Conservation (phyloP, 2,888 invertebrate species). For the Colostygia pectinataria region DNA sequence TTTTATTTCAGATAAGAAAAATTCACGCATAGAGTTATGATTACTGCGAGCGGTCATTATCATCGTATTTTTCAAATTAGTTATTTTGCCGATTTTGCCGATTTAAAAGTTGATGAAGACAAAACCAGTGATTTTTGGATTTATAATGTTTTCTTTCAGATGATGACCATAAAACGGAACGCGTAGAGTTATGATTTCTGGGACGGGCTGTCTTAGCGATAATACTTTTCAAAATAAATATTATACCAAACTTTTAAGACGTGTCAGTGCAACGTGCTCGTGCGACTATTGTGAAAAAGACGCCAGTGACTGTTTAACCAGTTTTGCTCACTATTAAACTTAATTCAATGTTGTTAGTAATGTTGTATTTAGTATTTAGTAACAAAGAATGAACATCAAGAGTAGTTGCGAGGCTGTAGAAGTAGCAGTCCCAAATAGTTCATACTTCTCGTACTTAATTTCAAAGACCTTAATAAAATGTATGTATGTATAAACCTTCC, state of each 20-base stretch:
- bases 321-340: conserved; percentile 21
- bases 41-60: conserved; percentile 32
- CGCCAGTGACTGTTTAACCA: conserved; percentile 20
- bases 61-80: conserved; percentile 17
- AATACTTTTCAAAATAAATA: conserved; percentile 25
- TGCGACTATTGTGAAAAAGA: conserved; percentile 16
- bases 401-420: conserved; percentile 3
- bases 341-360: not conserved
- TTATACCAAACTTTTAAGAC: conserved; percentile 31
- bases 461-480: not conserved
- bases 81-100: conserved; percentile 12
- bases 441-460: not conserved
- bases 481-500: too few species aligned
- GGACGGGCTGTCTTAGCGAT: conserved; percentile 20
- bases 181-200: conserved; percentile 26
- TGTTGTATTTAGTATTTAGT: not conserved
- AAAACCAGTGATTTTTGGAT: conserved; percentile 6
- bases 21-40: conserved; percentile 73
- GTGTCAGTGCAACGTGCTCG: too few species aligned
- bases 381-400: conserved; percentile 7
- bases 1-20: conserved; percentile 56
- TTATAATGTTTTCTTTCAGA: conserved; percentile 19
- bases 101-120: conserved; percentile 2
- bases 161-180: conserved; percentile 19
- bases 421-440: not conserved